Base-by-base conservation (phyloP, 1,140 invertebrate genomes). In the Telenomus remus region DNA sequence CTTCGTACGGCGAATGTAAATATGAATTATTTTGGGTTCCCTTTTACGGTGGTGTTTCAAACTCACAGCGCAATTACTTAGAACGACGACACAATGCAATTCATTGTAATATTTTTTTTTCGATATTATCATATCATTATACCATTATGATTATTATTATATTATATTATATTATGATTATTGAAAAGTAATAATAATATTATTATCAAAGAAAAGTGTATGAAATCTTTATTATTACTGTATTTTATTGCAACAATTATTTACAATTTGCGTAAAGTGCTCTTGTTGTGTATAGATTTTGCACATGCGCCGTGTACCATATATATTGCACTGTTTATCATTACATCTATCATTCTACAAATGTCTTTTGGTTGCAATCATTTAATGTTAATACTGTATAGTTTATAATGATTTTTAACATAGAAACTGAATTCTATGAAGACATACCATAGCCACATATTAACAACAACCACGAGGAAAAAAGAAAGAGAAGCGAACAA, bases 371-470 rank as follows among this genome's bases (percentile, higher is more conserved):
- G 78, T 84, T 80, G 56, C 74, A 80, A 84, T 83, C 77, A 80
- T 82, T 83, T 80, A 76, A 81, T 85, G 82, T 85, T 85, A 83
- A 84, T 84, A 85, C 13, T 85, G 84, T 85, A 85, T 84, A 85
- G 84, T 85, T 85, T 83, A 85, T 84, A 79, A 82, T 78, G 63
- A 79, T 82, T 84, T n/a, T 81, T 84, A 81, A 79, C 5, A 55
- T 82, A 79, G 72, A 63, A 33, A 71, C 37, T 64, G 77, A 79
- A 78, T 61, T 59, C 60, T 72, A 72, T 72, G 65, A 72, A 72
- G 64, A 72, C 59, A 84, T 82, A 85, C n/a, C 78, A 84, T 81
- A 80, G 76, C 54, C 68, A 72, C 68, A 74, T 79, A 80, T 84
- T 83, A 79, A 82, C 71, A 64, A 53, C 78, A 71, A 76, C 72